A percentile compares a stretch with the other conserved stretches of the same genome.
These are phyloP conservation scores for Marcusenius ussheri DNA, from an alignment of 2,113 vertebrate genomes.

Conservation along the genomic window DNA sequence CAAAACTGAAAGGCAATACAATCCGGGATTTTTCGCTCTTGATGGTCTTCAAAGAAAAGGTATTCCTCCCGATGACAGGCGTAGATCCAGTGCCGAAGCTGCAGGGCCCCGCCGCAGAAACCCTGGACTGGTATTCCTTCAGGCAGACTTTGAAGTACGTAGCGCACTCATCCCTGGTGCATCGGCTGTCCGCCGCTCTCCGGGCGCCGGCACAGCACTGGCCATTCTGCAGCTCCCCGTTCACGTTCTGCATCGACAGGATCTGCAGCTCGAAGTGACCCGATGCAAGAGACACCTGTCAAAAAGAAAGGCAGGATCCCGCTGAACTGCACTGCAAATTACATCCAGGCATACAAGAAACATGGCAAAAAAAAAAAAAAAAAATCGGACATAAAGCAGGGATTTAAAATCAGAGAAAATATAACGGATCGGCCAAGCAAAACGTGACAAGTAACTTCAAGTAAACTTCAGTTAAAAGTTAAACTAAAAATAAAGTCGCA, in stretches of 20 bases:
- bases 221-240: conserved; percentile 77
- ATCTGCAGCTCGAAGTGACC: conserved; percentile 87
- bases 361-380: background rate
- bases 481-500: background rate
- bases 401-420: no score
- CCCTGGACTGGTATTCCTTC: conserved; percentile 87
- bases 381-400: background rate
- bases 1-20: conserved; percentile 83
- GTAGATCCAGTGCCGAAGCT: conserved; percentile 81
- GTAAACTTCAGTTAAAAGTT: background rate
- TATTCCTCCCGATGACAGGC: conserved; percentile 82
- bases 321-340: background rate
- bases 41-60: conserved; percentile 64
- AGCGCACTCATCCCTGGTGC: conserved; percentile 73
- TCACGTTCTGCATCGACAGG: conserved; percentile 76
- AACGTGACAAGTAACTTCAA: background rate
- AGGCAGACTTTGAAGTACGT: conserved; percentile 86
- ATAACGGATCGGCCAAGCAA: background rate
- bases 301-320: background rate
- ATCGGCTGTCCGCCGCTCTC: conserved; percentile 61
- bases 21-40: conserved; percentile 69
- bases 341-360: background rate
- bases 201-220: conserved; percentile 78
- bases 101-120: conserved; percentile 76
- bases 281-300: conserved; percentile 73